phyloP scores from a whole-genome alignment of 2,888 invertebrate genomes.

The Apocheima hispidaria region DNA sequence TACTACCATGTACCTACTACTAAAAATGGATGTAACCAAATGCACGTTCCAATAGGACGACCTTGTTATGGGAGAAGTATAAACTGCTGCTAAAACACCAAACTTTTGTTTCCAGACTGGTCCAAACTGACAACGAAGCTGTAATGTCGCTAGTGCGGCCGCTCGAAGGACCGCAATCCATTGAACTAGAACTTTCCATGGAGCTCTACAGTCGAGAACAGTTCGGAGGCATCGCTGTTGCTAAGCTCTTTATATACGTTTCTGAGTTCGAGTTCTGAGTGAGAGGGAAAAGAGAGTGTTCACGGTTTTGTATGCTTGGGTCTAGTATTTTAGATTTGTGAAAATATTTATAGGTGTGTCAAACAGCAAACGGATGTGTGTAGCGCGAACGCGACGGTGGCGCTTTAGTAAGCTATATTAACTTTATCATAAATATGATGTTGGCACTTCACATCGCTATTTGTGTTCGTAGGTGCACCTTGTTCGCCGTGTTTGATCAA shows the following conservation, averaged over 20 bases:
- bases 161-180: constrained; percentile 95
- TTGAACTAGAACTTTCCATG: constrained; percentile 95
- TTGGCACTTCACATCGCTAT: no score
- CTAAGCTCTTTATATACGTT: constrained; percentile 94
- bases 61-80: no score
- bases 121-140: constrained; percentile 88
- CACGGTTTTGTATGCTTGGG: constrained; percentile 6
- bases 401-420: no score
- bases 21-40: no score
- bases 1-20: no score
- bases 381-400: background rate
- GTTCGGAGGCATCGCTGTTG: constrained; percentile 93
- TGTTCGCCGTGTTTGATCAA: no score
- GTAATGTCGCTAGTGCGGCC: constrained; percentile 90
- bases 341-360: background rate
- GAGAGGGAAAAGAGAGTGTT: constrained; percentile 4
- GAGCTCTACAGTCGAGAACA: constrained; percentile 90
- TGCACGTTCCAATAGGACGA: no score
- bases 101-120: constrained; percentile 68
- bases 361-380: background rate
- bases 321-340: background rate
- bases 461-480: no score
- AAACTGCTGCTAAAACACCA: no score
- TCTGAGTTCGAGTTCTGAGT: constrained; percentile 90
- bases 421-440: no score